Conservation (phyloP, 2,113 vertebrate genomes). For the Grallaria varia region DNA sequence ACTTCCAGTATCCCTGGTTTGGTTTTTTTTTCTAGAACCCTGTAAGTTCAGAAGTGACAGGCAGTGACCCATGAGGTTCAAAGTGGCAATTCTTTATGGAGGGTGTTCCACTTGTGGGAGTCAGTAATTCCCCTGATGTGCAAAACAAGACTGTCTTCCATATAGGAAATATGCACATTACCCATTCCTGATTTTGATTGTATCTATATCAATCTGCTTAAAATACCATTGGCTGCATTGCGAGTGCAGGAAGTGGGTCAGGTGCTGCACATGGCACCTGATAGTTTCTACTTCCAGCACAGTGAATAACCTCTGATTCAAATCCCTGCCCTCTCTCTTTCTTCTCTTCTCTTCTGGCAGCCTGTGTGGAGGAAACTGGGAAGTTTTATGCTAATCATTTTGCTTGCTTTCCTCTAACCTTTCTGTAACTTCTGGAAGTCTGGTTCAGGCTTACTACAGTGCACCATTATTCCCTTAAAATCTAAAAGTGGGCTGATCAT, state of each 20-base stretch:
- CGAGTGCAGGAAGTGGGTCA: not conserved
- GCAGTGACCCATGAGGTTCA: not conserved
- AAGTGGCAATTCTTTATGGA: not conserved
- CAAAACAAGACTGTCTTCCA: not conserved
- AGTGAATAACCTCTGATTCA: not conserved
- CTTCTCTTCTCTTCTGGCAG: not conserved
- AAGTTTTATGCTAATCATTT: not conserved
- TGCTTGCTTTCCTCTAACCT: not conserved
- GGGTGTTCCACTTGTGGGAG: not conserved
- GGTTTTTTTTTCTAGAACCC: not conserved
- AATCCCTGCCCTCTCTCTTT: not conserved
- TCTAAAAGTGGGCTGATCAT: not conserved
- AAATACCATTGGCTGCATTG: not conserved
- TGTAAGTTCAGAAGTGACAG: not conserved
- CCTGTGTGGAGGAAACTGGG: not conserved
- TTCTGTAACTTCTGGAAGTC: not conserved
- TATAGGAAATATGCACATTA: not conserved
- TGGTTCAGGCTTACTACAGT: not conserved
- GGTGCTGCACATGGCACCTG: not conserved
- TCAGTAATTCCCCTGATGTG: not conserved
- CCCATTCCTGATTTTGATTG: not conserved
- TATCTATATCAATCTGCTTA: not conserved
- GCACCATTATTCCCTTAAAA: not conserved
- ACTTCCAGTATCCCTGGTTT: not conserved
- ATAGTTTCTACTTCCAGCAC: not conserved